Base-by-base conservation (phyloP, 2,888 invertebrate genomes). In the Cepaea hortensis region DNA sequence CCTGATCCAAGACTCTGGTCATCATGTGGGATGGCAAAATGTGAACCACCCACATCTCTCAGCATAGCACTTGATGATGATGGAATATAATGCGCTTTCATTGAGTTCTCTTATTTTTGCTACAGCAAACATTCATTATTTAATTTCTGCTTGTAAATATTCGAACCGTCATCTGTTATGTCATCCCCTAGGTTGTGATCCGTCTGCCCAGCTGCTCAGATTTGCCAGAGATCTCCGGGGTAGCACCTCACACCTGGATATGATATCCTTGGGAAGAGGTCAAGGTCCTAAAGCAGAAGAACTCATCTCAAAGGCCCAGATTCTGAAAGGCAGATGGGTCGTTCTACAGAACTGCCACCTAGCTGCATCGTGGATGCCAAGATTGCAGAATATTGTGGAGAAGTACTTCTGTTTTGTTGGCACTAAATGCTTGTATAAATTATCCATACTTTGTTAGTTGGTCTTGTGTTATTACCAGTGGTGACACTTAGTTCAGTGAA, bases 341-440 rank as follows among this genome's bases (percentile, higher is more conserved):
- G 94, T 94, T 90, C 90, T 94, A 46, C 94, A 94, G 90, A 94
- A 94, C 90, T 94, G 94, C 89, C 94, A 94, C 89, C 91, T 94
- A 6, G 94, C 94, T 7, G 93, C 93, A 11, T 94, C 94, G 15
- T 94, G 94, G 94, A 94, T 94, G 94, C 94, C 94, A 0, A 90
- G 90, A 87, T 91, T 94, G 48, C 94, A 94, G 87, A 88, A 91
- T 35, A 91, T 94, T 73, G 94, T 94, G 9, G 93, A 93, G 87
- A 92, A 91, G 94, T 94, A 72, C 62, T 23, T 79, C 35, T 62
- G 35, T 55, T 11, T 61, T 35, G 5, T 55, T 76, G 20, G 50
- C 48, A 76, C 7, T n/a, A 6, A 55, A 6, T 70, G 1, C 5
- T 48, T 68, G 6, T 13, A 81, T 46, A 15, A 18, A 70, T 46